phyloP scores from a whole-genome alignment of 2,113 vertebrate genomes.

The Oryzias woworae region DNA sequence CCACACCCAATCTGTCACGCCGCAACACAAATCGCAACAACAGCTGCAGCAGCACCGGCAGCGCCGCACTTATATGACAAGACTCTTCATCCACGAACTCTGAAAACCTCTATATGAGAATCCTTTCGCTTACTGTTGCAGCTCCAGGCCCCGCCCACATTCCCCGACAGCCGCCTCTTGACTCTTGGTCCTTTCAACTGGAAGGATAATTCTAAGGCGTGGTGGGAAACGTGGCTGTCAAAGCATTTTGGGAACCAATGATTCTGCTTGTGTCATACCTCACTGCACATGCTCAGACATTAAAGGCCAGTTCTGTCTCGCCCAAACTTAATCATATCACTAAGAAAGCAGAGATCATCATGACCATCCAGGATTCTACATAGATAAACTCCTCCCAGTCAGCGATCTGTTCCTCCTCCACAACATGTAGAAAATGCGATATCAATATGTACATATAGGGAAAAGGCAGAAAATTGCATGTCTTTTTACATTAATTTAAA shows the following conservation, averaged over 20 bases:
- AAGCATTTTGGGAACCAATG: conserved; percentile 29
- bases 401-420: too few species aligned
- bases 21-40: conserved; percentile 90
- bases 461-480: conserved; percentile 49
- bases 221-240: conserved; percentile 38
- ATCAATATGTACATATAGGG: too few species aligned
- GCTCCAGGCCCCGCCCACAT: conserved; percentile 26
- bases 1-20: conserved; percentile 92
- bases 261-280: conserved; percentile 29
- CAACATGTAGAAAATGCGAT: too few species aligned
- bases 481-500: conserved; percentile 36
- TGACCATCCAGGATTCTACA: too few species aligned
- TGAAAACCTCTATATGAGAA: conserved; percentile 17
- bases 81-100: background rate
- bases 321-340: conserved; percentile 24
- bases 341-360: too few species aligned
- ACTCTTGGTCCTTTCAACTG: background rate
- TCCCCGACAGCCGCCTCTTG: background rate
- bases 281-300: conserved; percentile 9
- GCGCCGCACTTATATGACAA: conserved; percentile 73
- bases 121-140: conserved; percentile 32
- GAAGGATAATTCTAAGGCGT: conserved; percentile 18
- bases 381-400: too few species aligned
- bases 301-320: conserved; percentile 21
- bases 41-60: conserved; percentile 85